Base-by-base conservation (phyloP, 2,797 vertebrate genomes). In the Ctenopoma kingsleyae region DNA sequence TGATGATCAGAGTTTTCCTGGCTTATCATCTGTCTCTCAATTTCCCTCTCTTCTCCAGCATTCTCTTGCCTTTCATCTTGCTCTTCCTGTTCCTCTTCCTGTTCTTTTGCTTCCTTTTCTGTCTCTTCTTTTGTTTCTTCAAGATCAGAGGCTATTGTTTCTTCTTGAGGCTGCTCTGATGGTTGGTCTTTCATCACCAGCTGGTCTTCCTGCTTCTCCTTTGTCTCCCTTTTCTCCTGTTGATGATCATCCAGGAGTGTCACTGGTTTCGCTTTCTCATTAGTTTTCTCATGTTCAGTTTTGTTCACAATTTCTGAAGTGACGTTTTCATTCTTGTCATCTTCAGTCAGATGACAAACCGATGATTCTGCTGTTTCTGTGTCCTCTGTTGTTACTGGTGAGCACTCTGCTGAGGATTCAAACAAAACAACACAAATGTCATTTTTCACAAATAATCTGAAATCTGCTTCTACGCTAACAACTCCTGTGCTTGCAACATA, bases 1-100 rank as follows among this genome's bases (percentile, higher is more conserved):
- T 94, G 94, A 71, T 95, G 95, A 66, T 95, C 95, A 6, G 91
- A 92, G 82, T 94, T 95, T 79, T 94, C 91, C 86, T 94, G 94
- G 54, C 74, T 87, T 1, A 87, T 67, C 41, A 82, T 76, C 46
- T 83, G 92, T 51, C 86, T 88, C 54, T 87, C 87, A n/a, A 65
- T 67, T 19, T 72, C 78, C 10, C 66, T 87, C 19, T 87, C 72
- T 10, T 80, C 71, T 10, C 77, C 72, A 1, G 68, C 57, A 19
- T 73, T 56, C 1, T 78, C 67, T 1, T 73, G 55, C 0, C 43
- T 76, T 9, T 85, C 76, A 3, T 55, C 53, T 38, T 67, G 55
- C 32, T 83, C 77, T 17, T 72, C 60, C 43, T 93, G 86, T 0
- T 50, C 15, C 0, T 85, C 82, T 0, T 91, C 93, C 38, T 84